Evolutionary conservation across 37 sponge, comb jelly and placozoan species (phyloP).

Genomic region (Halisarca cf. caerulea): DNA sequence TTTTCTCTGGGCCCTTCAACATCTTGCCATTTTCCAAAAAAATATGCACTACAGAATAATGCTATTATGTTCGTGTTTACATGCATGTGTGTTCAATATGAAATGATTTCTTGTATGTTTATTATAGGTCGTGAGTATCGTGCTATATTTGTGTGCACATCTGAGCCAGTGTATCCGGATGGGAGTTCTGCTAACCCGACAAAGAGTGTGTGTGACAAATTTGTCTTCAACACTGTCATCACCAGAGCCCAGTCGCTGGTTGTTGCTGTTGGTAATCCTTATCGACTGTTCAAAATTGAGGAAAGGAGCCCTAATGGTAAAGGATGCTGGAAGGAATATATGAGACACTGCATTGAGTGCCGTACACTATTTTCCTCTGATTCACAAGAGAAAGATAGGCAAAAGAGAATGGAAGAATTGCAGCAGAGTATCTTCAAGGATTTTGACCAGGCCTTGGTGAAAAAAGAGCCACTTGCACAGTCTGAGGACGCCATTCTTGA

Average conservation of each 20-base stretch:
- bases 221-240: constrained; percentile 72
- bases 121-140: constrained; percentile 51
- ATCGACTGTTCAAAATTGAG: constrained; percentile 53
- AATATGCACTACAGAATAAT: no score
- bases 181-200: constrained; percentile 52
- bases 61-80: no score
- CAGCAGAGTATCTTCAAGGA: no score
- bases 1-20: no score
- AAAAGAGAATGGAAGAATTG: not conserved
- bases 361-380: not conserved
- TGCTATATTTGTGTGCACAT: constrained; percentile 65
- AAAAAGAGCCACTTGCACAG: not conserved
- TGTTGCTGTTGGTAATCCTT: constrained; percentile 71
- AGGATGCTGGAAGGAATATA: constrained; percentile 11
- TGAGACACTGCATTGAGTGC: not conserved
- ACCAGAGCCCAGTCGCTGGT: constrained; percentile 67
- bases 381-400: not conserved
- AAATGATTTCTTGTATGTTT: no score
- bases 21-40: no score
- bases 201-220: constrained; percentile 58
- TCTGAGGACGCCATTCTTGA: not conserved
- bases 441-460: no score
- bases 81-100: not conserved
- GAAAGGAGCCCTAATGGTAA: not conserved
- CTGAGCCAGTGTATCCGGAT: constrained; percentile 43